Conservation (phyloP, 2,113 vertebrate genomes). For the Chlorocebus sabaeus region DNA sequence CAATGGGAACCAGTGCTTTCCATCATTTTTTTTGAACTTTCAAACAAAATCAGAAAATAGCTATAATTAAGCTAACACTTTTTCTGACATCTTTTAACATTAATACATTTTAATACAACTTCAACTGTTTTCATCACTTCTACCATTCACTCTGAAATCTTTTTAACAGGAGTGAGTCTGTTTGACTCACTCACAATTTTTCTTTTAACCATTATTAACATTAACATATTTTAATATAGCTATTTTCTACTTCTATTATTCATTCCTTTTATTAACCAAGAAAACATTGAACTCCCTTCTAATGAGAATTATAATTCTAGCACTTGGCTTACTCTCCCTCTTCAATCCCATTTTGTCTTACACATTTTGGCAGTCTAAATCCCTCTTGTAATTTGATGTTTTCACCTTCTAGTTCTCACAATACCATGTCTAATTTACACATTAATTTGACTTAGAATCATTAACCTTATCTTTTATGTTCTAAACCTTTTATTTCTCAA, state of each 20-base stretch:
- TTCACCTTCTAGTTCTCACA: slow-evolving; percentile 10
- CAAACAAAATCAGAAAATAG: slow-evolving; percentile 45
- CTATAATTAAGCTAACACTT: slow-evolving; percentile 39
- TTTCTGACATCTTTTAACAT: slow-evolving; percentile 16
- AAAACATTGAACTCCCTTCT: slow-evolving; percentile 48
- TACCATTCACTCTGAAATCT: neutral
- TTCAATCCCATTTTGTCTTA: neutral
- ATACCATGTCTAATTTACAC: neutral
- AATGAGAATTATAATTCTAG: slow-evolving; percentile 18
- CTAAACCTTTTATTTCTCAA: neutral
- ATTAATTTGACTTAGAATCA: slow-evolving; percentile 33
- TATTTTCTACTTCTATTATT: slow-evolving; percentile 47
- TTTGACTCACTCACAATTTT: neutral
- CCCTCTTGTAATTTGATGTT: neutral
- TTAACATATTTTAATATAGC: slow-evolving; percentile 53
- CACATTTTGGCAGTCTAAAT: slow-evolving; percentile 6
- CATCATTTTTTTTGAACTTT: slow-evolving; percentile 28
- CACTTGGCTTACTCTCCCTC: neutral
- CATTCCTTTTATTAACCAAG: slow-evolving; percentile 52
- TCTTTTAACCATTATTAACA: slow-evolving; percentile 27
- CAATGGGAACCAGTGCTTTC: neutral
- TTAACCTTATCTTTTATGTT: slow-evolving; percentile 42
- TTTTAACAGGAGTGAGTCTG: neutral
- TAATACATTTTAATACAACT: slow-evolving; percentile 10
- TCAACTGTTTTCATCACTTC: neutral